These are phyloP conservation scores for Tineola bisselliella DNA, from an alignment of 2,888 invertebrate genomes.

Conservation along the genomic window DNA sequence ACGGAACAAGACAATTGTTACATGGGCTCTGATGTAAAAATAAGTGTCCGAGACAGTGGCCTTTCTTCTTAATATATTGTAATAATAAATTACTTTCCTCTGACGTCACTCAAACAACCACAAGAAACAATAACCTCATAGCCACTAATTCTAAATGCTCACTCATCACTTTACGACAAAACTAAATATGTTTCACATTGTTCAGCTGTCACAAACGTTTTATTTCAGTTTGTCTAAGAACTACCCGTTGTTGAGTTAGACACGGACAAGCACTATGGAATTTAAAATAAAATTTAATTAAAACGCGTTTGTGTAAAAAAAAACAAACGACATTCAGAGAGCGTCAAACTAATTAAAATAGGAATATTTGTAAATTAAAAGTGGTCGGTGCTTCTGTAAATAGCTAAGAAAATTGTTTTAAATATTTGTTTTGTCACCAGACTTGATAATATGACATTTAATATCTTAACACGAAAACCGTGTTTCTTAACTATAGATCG, in stretches of 20 bases:
- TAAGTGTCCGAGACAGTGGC: constrained; percentile 39
- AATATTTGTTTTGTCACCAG: not conserved
- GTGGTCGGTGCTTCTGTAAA: not conserved
- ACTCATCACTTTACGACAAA: not conserved
- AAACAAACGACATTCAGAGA: not conserved
- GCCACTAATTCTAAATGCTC: not conserved
- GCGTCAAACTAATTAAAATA: not conserved
- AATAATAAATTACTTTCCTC: not conserved
- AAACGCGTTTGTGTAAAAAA: not conserved
- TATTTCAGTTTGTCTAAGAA: not conserved
- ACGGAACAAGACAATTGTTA: constrained; percentile 42
- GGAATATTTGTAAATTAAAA: not conserved
- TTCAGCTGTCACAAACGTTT: not conserved
- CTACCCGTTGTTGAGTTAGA: too few relatives aligned
- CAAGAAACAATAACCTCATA: not conserved
- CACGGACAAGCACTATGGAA: not conserved
- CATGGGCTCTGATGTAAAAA: constrained; percentile 35
- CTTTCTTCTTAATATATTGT: constrained; percentile 14
- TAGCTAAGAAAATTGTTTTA: not conserved
- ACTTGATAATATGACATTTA: not conserved
- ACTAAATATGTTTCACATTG: not conserved
- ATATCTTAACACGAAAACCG: too few relatives aligned
- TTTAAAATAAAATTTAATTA: not conserved
- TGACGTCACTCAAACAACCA: not conserved
- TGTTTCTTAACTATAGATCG: too few relatives aligned